These are phyloP conservation scores for Callipepla squamata DNA, from an alignment of 2,113 vertebrate species.

Conservation along the genomic window DNA sequence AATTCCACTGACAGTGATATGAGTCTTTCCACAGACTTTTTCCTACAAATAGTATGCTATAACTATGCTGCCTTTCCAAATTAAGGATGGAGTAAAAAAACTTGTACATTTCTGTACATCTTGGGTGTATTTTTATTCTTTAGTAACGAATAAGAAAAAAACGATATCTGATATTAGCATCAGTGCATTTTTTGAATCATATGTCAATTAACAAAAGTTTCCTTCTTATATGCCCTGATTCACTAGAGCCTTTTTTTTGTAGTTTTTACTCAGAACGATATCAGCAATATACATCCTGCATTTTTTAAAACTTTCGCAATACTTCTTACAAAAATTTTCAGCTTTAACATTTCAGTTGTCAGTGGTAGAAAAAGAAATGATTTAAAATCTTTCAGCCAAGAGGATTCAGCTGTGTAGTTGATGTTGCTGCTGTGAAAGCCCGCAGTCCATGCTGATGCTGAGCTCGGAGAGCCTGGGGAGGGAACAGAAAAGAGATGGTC, in stretches of 20 bases:
- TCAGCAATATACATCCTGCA: neutral
- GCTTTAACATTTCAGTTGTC: neutral
- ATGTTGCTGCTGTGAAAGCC: neutral
- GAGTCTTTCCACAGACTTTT: neutral
- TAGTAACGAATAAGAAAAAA: neutral
- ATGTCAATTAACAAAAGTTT: neutral
- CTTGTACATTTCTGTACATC: neutral
- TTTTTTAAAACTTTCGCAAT: neutral
- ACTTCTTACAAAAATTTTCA: neutral
- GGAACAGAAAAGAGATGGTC: neutral
- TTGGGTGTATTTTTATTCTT: neutral
- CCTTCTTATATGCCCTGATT: neutral
- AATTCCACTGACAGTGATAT: neutral
- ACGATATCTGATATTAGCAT: neutral
- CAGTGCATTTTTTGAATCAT: neutral
- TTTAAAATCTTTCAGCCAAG: neutral
- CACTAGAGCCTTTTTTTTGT: neutral
- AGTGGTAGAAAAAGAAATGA: neutral
- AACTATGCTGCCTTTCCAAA: slow-evolving; percentile 58
- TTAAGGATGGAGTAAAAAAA: slow-evolving; percentile 39
- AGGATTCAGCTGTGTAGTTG: neutral
- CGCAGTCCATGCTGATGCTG: neutral
- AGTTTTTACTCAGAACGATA: neutral
- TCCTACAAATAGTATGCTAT: slow-evolving; percentile 55
- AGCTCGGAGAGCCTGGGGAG: neutral